Conservation (phyloP, 2,797 vertebrate species). For the Bucorvus abyssinicus region DNA sequence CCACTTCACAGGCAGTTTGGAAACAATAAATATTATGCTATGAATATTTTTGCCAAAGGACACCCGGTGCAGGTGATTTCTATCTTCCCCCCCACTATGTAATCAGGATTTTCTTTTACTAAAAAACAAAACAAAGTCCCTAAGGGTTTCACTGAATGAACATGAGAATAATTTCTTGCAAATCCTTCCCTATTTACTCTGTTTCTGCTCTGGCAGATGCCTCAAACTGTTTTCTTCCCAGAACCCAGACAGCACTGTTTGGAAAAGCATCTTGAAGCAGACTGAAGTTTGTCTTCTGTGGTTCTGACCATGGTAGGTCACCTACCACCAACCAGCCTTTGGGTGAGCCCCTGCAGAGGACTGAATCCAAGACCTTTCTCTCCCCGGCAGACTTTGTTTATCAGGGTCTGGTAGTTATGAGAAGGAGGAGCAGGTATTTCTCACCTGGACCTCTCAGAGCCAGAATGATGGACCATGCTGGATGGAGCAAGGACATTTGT, state of each 20-base stretch:
- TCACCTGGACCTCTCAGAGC: not conserved
- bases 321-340: not conserved
- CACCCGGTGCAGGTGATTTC: not conserved
- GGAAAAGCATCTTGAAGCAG: not conserved
- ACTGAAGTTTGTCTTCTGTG: not conserved
- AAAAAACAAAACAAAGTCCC: not conserved
- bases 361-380: not conserved
- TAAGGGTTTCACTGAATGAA: not conserved
- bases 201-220: not conserved
- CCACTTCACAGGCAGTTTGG: not conserved
- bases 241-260: not conserved
- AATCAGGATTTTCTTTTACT: not conserved
- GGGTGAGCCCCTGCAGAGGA: not conserved
- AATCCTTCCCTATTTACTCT: not conserved
- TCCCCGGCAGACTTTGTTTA: not conserved
- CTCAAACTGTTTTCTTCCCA: not conserved
- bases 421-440: not conserved
- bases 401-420: not conserved
- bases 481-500: not conserved
- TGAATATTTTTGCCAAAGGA: not conserved
- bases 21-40: not conserved
- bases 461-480: not conserved
- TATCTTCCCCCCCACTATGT: not conserved
- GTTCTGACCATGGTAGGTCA: not conserved
- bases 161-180: not conserved